Percentiles rank a stretch among this genome's conserved stretches.
Evolutionary conservation across 1,140 invertebrate species (phyloP).

Genomic region (Tetragonula clypearis): DNA sequence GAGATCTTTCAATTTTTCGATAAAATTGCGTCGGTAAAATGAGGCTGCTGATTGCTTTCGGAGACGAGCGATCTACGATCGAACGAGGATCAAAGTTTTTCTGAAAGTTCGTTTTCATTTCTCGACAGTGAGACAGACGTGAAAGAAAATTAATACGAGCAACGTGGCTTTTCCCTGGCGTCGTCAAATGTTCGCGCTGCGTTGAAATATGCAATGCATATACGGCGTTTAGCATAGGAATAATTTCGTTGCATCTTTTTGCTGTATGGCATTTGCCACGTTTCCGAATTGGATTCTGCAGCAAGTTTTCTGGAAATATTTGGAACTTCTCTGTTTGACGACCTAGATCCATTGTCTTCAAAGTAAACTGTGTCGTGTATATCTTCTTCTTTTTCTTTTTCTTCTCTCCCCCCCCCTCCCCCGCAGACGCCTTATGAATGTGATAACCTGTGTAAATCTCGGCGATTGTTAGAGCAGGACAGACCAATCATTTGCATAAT

Average conservation of each 20-base stretch:
- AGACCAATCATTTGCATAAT: not conserved
- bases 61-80: not conserved
- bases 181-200: not conserved
- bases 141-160: no score
- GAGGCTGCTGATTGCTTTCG: not conserved
- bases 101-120: not conserved
- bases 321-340: not conserved
- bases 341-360: constrained; percentile 8
- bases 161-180: no score
- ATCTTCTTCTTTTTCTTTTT: not conserved
- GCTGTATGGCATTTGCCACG: accelerated
- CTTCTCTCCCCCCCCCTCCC: no score
- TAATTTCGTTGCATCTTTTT: not conserved
- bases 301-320: not conserved
- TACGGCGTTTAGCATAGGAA: not conserved
- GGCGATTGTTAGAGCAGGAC: not conserved
- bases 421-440: not conserved
- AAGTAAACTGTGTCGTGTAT: constrained; percentile 12
- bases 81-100: not conserved
- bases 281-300: not conserved
- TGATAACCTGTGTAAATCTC: constrained; percentile 1
- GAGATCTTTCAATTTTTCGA: not conserved
- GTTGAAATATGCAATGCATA: not conserved
- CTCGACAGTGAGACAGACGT: not conserved
- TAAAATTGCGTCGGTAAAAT: not conserved